These are phyloP conservation scores for Ceratotherium simum DNA, from an alignment of 2,113 vertebrate species.

Conservation along the genomic window DNA sequence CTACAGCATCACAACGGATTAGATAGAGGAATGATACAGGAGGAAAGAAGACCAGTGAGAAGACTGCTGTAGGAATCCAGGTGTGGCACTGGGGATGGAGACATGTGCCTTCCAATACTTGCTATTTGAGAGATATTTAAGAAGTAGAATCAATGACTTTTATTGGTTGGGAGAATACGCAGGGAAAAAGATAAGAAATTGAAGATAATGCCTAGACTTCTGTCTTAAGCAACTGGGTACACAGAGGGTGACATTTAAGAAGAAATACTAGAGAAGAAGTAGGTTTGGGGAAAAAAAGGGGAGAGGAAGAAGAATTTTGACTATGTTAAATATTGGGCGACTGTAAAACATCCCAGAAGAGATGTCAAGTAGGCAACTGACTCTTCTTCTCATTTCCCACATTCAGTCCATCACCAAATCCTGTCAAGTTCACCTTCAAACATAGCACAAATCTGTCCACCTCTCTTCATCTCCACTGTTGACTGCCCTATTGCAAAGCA, in stretches of 20 bases:
- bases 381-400: not conserved
- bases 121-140: not conserved
- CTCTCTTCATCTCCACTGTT: not conserved
- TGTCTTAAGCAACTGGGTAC: not conserved
- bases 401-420: conserved; percentile 1
- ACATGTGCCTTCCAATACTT: not conserved
- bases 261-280: not conserved
- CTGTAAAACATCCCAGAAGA: not conserved
- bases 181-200: not conserved
- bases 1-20: not conserved
- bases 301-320: not conserved
- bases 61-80: not conserved
- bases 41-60: not conserved
- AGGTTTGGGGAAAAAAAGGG: not conserved
- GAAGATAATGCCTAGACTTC: not conserved
- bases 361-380: not conserved
- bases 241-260: not conserved
- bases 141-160: not conserved
- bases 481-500: not conserved
- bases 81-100: not conserved
- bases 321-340: not conserved
- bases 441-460: not conserved
- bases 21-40: not conserved
- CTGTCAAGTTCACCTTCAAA: conserved; percentile 19
- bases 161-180: not conserved